Evolutionary conservation across 2,113 vertebrate species (phyloP), one percentile per base, ranked within the genome.

Genomic region (Emydura subglobosa): DNA sequence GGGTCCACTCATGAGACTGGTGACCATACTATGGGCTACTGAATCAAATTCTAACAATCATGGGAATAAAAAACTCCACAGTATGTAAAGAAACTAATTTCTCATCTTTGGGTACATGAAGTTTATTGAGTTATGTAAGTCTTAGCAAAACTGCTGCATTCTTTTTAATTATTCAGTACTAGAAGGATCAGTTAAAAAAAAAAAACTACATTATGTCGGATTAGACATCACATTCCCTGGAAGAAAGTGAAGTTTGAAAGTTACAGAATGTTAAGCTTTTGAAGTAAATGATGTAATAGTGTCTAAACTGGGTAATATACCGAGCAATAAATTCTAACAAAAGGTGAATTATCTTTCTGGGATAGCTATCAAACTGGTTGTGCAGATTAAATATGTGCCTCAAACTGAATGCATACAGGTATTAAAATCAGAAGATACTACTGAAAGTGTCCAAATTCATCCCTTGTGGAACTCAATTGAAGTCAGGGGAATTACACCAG

Each of bases 261-360:
- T 86, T 90, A 17, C 81, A 92, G 34, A 96, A 93, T 44, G 27
- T 51, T 91, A 95, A 95, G 87, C 65, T 95, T 95, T 96, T 95
- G 89, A 74, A 91, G 89, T 85, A 97, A 97, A 94, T 96, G 83
- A 96, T 96, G 95, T 94, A 96, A 95, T 59, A 95, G 74, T 76
- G 44, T 94, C 50, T 91, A 94, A 94, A 96, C 85, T 85, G 81
- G 72, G 93, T 79, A 95, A 94, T 83, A 95, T 68, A 91, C 81
- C 80, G 87, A 92, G 89, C 65, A 92, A 59, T 97, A 94, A 22
- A 95, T 93, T 95, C 89, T 94, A 92, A 95, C 89, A 94, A 94
- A 96, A 95, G 53, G 65, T 95, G 91, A 96, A 85, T 96, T 96
- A 94, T 83, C 89, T 97, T 92, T 92, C 93, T 94, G 90, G 59